Evolutionary conservation across 2,888 invertebrate genomes (phyloP), one percentile per base, ranked within the genome.

Genomic region (Allygus modestus): DNA sequence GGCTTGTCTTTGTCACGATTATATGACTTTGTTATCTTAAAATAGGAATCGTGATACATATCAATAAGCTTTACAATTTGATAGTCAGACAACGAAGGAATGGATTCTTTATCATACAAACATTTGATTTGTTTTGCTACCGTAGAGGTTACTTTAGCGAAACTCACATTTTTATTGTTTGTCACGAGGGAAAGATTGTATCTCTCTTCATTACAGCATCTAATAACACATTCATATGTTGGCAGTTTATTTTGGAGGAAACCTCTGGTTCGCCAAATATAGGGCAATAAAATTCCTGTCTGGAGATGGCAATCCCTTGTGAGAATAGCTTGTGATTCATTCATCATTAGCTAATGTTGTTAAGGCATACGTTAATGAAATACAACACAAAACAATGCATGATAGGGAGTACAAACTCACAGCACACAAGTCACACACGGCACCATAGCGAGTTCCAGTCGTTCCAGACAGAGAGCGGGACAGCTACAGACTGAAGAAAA

Each of bases 91-190:
- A 69, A 12, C 23, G 20, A n/a, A 23, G 37, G 65, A 37, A 82
- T 65, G 23, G 82, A 82, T 65, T 43, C 65, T 65, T 41, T 82
- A 41, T 69, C 69, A 41, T 82, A 82, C 2, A 69, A 33, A 69
- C 15, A 37, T 37, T 65, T 82, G 11, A 65, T 82, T 69, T 82
- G 17, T n/a, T 41, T n/a, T 9, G 65, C 26, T 11, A 69, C 43
- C 15, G 43, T 65, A 37, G 20, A 20, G 28, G 65, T 12, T 65
- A 82, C 65, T 69, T 82, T 37, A 17, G 61, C 17, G 12, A 82
- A 82, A 69, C 69, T 69, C 2, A 82, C 82, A 15, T 33, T 69
- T 26, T 37, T 82, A 15, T 65, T 82, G 26, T 82, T 82, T 15
- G 43, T 43, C 28, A 31, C 46, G 12, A 37, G 20, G 4, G 20